Percentiles rank a stretch among this genome's conserved stretches.
phyloP scores from a whole-genome alignment of 2,797 vertebrate genomes.

The Sparidentex hasta region DNA sequence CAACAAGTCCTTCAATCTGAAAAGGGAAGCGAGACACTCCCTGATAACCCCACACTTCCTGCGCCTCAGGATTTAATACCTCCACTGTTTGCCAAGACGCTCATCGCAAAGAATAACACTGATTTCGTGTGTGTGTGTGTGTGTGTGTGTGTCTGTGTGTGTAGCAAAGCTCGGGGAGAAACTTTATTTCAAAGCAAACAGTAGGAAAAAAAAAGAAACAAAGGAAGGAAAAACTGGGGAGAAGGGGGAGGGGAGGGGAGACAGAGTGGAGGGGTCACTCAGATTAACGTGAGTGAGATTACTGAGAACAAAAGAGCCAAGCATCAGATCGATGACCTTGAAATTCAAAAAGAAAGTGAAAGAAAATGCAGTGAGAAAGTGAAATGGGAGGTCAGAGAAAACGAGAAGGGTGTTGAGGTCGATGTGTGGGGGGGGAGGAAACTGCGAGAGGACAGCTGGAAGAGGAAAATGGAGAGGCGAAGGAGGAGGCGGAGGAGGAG shows the following conservation, averaged over 20 bases:
- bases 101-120: constrained; percentile 67
- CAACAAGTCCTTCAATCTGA: constrained; percentile 66
- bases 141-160: constrained; percentile 16
- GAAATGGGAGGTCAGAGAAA: constrained; percentile 29
- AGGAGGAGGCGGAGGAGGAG: constrained; percentile 7
- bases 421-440: constrained; percentile 26
- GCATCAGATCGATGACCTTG: background rate
- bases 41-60: constrained; percentile 79
- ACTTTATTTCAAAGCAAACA: constrained; percentile 52
- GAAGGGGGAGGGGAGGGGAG: constrained; percentile 8
- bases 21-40: constrained; percentile 78
- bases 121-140: constrained; percentile 19
- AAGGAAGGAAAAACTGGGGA: constrained; percentile 47
- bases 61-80: constrained; percentile 68
- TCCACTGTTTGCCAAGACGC: constrained; percentile 60
- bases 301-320: constrained; percentile 16
- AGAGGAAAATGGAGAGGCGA: constrained; percentile 32
- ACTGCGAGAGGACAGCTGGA: constrained; percentile 45
- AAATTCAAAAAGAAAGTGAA: constrained; percentile 52
- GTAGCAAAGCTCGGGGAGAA: constrained; percentile 15
- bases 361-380: constrained; percentile 18
- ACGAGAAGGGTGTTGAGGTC: constrained; percentile 38
- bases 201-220: constrained; percentile 40
- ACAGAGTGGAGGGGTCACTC: background rate
- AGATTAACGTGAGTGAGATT: constrained; percentile 33